A percentile compares a stretch with the other conserved stretches of the same genome.
phyloP scores from a whole-genome alignment of 2,113 vertebrate genomes.

The Promerops cafer region DNA sequence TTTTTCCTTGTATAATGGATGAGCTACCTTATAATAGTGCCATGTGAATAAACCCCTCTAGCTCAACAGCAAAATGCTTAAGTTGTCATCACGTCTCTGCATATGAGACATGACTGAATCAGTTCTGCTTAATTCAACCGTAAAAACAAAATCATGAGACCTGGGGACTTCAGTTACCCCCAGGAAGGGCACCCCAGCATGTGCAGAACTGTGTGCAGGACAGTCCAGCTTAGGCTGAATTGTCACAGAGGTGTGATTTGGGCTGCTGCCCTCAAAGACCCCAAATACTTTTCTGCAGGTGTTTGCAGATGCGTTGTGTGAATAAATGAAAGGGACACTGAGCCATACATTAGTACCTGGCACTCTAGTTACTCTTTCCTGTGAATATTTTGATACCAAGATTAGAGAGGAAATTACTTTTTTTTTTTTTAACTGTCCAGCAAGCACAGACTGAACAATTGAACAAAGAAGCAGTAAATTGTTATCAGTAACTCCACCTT shows the following conservation, averaged over 20 bases:
- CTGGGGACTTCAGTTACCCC: neutral
- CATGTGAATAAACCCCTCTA: neutral
- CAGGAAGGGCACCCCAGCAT: neutral
- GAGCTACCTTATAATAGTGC: neutral
- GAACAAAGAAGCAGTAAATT: neutral
- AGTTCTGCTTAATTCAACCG: neutral
- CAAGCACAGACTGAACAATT: neutral
- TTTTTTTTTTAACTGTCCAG: neutral
- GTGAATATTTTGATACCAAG: neutral
- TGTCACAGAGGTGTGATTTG: neutral
- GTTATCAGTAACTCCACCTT: neutral
- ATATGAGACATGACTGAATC: neutral
- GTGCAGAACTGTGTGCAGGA: neutral
- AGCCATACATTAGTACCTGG: accelerated
- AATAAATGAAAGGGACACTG: neutral
- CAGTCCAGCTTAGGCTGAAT: neutral
- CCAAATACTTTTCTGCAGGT: neutral
- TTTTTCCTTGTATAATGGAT: neutral
- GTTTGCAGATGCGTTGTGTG: neutral
- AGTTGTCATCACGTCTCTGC: neutral
- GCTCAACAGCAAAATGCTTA: neutral
- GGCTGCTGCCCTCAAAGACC: neutral
- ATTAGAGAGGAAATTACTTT: neutral
- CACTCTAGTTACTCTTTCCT: neutral
- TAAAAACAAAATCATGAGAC: neutral